Base-by-base conservation (phyloP, 2,113 vertebrate genomes). In the Pantherophis guttatus region DNA sequence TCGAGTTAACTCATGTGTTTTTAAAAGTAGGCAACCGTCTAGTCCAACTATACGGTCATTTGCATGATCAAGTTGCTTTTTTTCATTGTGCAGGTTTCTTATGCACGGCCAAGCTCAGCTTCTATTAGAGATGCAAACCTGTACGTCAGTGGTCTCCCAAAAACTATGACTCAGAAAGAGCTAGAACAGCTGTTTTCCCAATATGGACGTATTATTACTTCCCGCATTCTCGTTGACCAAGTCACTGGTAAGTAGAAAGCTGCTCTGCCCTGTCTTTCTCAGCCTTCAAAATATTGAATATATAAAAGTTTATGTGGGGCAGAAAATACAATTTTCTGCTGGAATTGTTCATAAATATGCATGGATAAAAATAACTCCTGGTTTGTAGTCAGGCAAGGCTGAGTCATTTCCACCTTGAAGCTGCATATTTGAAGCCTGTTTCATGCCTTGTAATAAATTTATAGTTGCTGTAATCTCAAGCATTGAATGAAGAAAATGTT, bases 41-140 rank as follows among this genome's bases (percentile, higher is more conserved):
- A 23, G 6, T 53, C 15, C 6, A 19, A 5, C 33, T 50, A 24
- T 39, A 19, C 5, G 23, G 54, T 17, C 17, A 33, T 59, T 33
- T 85, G 39, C 26, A 59, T 33, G 44, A 62, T 24, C 48, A 52
- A 39, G 4, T 58, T 90, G 88, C 26, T 2, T 53, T 8, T 10
- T 62, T 0, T 91, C 58, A 59, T 92, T 85, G 29, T 55, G 39
- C 93, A 98, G 98, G 98, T 99, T 96, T 99, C 99, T 87, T 99
- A 99, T 95, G 99, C 99, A 3, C 98, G 99, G 94, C 99, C 99
- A 85, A 99, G 99, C 97, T 99, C 99, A 1, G 99, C 99, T 96
- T 99, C 99, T 95, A 99, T 99, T 96, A 98, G 99, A 98, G 99
- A 99, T 96, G 99, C 99, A 93, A 99, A 99, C 97, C 97, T 99